A percentile compares a stretch with the other conserved stretches of the same genome.
These are phyloP conservation scores for Perognathus longimembris DNA, from an alignment of 2,113 vertebrate species.

Conservation along the genomic window DNA sequence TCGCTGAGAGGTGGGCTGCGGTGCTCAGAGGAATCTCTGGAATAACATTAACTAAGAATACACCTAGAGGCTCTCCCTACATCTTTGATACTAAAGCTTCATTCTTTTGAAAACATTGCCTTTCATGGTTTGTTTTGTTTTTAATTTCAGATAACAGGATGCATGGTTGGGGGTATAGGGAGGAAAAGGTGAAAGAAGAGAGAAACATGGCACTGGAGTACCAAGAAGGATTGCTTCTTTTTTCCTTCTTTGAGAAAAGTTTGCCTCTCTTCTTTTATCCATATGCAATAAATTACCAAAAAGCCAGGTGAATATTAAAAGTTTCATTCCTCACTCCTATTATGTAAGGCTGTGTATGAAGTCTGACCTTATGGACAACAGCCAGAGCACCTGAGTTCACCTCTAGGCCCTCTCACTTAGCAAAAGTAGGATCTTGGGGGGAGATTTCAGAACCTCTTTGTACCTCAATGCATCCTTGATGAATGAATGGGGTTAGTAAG, in stretches of 20 bases:
- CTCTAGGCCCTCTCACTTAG: neutral
- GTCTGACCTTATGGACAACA: neutral
- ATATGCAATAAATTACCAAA: neutral
- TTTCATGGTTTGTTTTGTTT: neutral
- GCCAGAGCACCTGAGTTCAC: neutral
- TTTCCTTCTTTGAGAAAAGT: neutral
- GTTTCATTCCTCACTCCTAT: neutral
- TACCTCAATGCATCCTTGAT: neutral
- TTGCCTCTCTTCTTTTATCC: neutral
- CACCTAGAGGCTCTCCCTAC: neutral
- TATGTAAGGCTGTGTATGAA: neutral
- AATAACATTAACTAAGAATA: neutral
- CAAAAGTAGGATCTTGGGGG: neutral
- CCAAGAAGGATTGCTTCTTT: constrained; percentile 11
- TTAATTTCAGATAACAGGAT: neutral
- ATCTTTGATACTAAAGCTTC: neutral
- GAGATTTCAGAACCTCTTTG: neutral
- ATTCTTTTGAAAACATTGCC: neutral
- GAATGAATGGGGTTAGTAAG: neutral
- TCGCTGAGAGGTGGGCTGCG: constrained; percentile 9
- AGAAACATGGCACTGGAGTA: neutral
- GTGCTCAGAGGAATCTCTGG: neutral
- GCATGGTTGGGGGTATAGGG: neutral
- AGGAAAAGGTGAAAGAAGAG: neutral
- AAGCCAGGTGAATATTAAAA: neutral